Base-by-base conservation (phyloP, 2,797 vertebrate genomes). In the Orestias chungarensis region DNA sequence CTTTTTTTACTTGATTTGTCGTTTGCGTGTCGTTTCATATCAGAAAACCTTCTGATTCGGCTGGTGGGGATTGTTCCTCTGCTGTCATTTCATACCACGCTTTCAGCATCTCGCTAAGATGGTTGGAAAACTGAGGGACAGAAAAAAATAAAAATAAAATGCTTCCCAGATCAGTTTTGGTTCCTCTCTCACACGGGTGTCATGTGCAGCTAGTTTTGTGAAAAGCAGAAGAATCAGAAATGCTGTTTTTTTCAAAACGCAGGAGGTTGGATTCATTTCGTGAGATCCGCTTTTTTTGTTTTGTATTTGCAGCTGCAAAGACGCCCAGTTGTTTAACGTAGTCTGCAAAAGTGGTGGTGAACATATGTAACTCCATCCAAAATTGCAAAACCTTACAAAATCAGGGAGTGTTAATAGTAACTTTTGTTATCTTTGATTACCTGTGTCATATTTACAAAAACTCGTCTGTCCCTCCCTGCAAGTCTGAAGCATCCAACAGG, bases 151-250 rank as follows among this genome's bases (percentile, higher is more conserved):
- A 73, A 66, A 20, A 64, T 31, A 42, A 79, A 43, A 27, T 61
- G 70, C 80, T 73, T 82, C 81, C 75, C 55, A 25, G 38, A 71
- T 80, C 29, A 49, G 75, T 82, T 79, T 83, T 79, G 82, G 87
- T 89, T 88, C 88, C 88, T 82, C 80, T 87, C 69, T 82, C 54
- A 50, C 61, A 42, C 38, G 20, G 55, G 20, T 68, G 62, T 89
- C 85, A 82, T 79, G 79, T 85, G 75, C 50, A 23, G 18, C 38
- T 38, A n/a, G 31, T 72, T 81, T 71, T 57, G 66, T 70, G 66
- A 80, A 23, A 43, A 72, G 38, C 57, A 61, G 43, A 64, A 54
- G 20, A 29, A 1, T 54, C 4, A 55, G 59, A 77, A 55, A 42
- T 29, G 55, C 47, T 6, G 25, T 71, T 72, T 9, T 43, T 72